Base-by-base conservation (phyloP, 2,797 vertebrate genomes). In the Macrochelys suwanniensis region DNA sequence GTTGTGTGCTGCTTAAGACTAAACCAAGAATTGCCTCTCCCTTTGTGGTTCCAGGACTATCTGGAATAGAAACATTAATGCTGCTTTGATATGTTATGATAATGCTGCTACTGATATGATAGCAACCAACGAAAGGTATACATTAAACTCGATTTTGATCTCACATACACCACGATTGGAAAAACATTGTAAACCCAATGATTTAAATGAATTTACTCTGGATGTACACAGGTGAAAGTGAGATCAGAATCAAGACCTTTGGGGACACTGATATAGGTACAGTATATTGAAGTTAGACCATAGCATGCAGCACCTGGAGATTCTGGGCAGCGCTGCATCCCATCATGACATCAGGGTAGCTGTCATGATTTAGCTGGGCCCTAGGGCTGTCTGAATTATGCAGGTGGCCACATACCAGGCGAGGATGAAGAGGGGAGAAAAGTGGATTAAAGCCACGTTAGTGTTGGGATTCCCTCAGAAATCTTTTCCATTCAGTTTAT, bases 381-480 rank as follows among this genome's bases (percentile, higher is more conserved):
- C 11, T 76, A 26, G 23, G 13, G 11, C 26, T 88, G 59, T n/a
- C 21, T 47, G 23, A 88, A 85, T 80, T 83, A 50, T 19, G 51
- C 4, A 54, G 31, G 45, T 3, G 3, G 37, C 1, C 1, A 4
- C n/a, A 53, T 8, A 47, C 7, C 26, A 77, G 26, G 45, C 12
- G 12, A 77, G 15, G 26, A 77, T 26, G 23, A 15, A 11, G 42
- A 47, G 25, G 45, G 26, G 26, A 47, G 7, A 77, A 49, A 77
- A 11, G 42, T 49, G 45, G 11, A 28, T 77, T 77, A 76, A 68
- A 68, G 17, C 33, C 61, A 65, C 17, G 2, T 19, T 68, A 23
- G 17, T 37, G 19, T 37, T 71, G 65, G 65, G 9, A 71, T 71
- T 37, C 17, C 17, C 10, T 68, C 9, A 1, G 2, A 71, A 37